A percentile compares a stretch with the other conserved stretches of the same genome.
phyloP scores from a whole-genome alignment of 2,888 invertebrate species.

The Drosophila anomalata region DNA sequence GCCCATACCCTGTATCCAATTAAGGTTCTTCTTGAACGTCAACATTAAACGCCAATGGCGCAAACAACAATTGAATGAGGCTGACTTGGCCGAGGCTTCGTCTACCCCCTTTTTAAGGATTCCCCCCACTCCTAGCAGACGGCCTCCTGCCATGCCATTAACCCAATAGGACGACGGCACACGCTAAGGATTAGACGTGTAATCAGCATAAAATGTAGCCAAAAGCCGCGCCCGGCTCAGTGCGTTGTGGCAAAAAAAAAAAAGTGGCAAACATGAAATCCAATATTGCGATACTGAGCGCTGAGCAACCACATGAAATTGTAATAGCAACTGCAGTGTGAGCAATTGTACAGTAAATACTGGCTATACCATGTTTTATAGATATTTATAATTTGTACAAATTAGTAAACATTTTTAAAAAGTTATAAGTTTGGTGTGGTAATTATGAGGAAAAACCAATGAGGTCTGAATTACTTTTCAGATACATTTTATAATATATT shows the following conservation, averaged over 20 bases:
- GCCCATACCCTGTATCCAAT: slow-evolving; percentile 61
- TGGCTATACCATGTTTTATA: not conserved
- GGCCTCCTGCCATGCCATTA: slow-evolving; percentile 31
- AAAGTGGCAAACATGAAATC: slow-evolving; percentile 77
- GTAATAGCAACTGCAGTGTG: slow-evolving; percentile 50
- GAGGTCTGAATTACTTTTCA: too few relatives aligned
- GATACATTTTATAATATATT: too few relatives aligned
- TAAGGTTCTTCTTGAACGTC: slow-evolving; percentile 48
- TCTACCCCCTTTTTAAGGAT: not conserved
- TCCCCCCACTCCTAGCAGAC: not conserved
- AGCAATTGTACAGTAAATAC: slow-evolving; percentile 9
- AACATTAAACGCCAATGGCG: slow-evolving; percentile 64
- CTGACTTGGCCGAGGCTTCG: slow-evolving; percentile 19
- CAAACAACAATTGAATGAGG: slow-evolving; percentile 68
- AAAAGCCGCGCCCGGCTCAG: slow-evolving; percentile 42
- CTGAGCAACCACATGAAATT: slow-evolving; percentile 57
- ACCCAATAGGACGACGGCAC: slow-evolving; percentile 55
- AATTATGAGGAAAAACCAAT: too few relatives aligned
- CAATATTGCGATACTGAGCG: slow-evolving; percentile 62
- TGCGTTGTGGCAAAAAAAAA: slow-evolving; percentile 29
- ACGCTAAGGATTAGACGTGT: slow-evolving; percentile 78
- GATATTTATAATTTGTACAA: too few relatives aligned
- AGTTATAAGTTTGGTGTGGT: too few relatives aligned
- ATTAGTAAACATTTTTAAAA: too few relatives aligned
- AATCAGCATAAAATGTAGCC: slow-evolving; percentile 78